Evolutionary conservation across 2,888 invertebrate genomes (phyloP), one percentile per base, ranked within the genome.

Genomic region (Polydrusus tereticollis): DNA sequence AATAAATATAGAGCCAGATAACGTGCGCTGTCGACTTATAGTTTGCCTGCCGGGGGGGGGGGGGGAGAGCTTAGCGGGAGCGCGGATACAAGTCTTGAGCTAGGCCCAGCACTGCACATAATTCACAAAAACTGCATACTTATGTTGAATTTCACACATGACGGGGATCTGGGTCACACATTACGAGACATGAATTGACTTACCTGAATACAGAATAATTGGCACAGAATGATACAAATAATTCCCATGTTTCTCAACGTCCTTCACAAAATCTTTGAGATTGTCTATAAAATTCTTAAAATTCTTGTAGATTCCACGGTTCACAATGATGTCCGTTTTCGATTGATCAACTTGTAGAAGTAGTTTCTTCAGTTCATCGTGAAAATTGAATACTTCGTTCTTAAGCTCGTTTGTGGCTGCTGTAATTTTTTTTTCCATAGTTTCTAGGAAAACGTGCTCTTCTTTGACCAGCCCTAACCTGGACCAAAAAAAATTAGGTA

Each of bases 381-480:
- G 75, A 6, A 76, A 45, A 3, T 67, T 63, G 21, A 73, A 73
- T 0, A 79, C 78, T 66, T 78, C 74, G 2, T 69, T 68, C 52
- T 65, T 76, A 3, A 82, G 67, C 16, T 74, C 69, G 5, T 38
- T 63, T 62, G 77, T 78, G 0, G 81, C 57, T 18, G 71, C 62
- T 74, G 76, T 76, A 1, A 80, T 74, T 47, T 63, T 74, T 41
- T 70, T 73, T 5, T 76, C 67, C 0, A 72, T 52, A 20, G 68
- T 66, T 71, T 82, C 81, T 16, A 75, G 77, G 41, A 78, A 77
- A 69, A 71, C 64, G 12, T 75, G 74, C 68, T 80, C 79, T 23
- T 72, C 57, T 5, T 72, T 70, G 7, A 76, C 65, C n/a, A 71
- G 45, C 10, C 65, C 43, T 18, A 77, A 47, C 36, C 58, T 52